Percentiles rank a stretch among this genome's conserved stretches.
These are phyloP conservation scores for Leptogaster cylindrica DNA, from an alignment of 2,888 invertebrate genomes.

Conservation along the genomic window DNA sequence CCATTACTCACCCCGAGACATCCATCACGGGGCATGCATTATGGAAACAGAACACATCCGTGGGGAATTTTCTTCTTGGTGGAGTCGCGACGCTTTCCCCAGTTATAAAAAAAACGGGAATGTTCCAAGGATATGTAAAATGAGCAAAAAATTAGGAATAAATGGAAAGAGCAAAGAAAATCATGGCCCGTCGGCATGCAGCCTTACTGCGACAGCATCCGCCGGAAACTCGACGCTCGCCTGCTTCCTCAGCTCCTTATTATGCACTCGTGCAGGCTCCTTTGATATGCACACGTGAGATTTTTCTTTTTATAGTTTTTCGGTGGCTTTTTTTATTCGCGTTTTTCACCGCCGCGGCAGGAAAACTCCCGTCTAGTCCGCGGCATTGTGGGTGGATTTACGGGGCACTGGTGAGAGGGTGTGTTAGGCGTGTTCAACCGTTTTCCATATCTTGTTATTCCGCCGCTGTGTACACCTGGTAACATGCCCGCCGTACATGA, in stretches of 20 bases:
- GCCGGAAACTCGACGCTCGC: constrained; percentile 5
- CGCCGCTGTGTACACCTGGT: constrained; percentile 20
- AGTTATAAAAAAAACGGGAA: constrained; percentile 1
- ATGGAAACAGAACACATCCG: constrained; percentile 24
- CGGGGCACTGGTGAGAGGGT: background rate
- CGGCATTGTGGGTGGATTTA: background rate
- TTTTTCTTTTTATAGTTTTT: too few relatives aligned
- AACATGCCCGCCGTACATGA: constrained; percentile 18
- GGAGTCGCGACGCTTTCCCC: background rate
- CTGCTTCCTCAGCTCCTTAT: background rate
- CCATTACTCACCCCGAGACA: constrained; percentile 6
- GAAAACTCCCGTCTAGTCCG: background rate
- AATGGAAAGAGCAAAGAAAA: constrained; percentile 33
- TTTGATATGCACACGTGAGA: constrained; percentile 27
- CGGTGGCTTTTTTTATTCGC: too few relatives aligned
- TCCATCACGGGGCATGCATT: constrained; percentile 22
- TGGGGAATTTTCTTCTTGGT: background rate
- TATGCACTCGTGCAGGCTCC: constrained; percentile 31
- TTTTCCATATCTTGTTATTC: constrained; percentile 25
- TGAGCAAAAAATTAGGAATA: constrained; percentile 31
- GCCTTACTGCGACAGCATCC: background rate
- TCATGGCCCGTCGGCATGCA: constrained; percentile 19
- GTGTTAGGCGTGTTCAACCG: constrained; percentile 13
- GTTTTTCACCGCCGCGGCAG: too few relatives aligned
- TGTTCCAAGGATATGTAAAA: constrained; percentile 30